Percentiles rank a stretch among this genome's conserved stretches.
Evolutionary conservation across 2,888 invertebrate species (phyloP).

Genomic region (Drosophila borealis): DNA sequence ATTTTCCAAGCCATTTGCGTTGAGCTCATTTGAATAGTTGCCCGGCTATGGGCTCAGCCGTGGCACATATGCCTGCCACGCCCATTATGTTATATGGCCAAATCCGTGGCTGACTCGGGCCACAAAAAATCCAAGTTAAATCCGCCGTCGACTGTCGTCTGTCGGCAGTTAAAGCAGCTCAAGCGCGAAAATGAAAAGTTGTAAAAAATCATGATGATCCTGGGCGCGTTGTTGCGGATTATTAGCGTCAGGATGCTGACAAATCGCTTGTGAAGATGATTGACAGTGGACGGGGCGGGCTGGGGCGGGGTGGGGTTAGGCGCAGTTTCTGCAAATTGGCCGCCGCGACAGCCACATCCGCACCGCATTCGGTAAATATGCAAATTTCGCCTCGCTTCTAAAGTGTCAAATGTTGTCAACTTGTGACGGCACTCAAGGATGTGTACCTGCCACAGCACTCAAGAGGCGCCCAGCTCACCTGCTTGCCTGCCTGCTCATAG

Average conservation of each 20-base stretch:
- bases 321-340: slow-evolving; percentile 39
- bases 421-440: slow-evolving; percentile 44
- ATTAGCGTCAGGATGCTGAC: slow-evolving; percentile 75
- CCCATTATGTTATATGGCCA: neutral
- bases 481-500: slow-evolving; percentile 8
- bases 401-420: slow-evolving; percentile 57
- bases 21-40: slow-evolving; percentile 67
- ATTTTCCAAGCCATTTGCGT: slow-evolving; percentile 75
- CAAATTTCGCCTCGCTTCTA: slow-evolving; percentile 36
- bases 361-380: slow-evolving; percentile 39
- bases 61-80: slow-evolving; percentile 32
- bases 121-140: slow-evolving; percentile 11
- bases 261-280: slow-evolving; percentile 79
- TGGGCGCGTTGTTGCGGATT: slow-evolving; percentile 65
- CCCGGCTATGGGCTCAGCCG: slow-evolving; percentile 2
- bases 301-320: neutral
- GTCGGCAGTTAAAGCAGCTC: slow-evolving; percentile 70
- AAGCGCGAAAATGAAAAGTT: slow-evolving; percentile 79
- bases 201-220: slow-evolving; percentile 76
- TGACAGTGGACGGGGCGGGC: slow-evolving; percentile 47
- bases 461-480: neutral
- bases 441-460: slow-evolving; percentile 35
- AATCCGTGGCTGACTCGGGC: slow-evolving; percentile 7
- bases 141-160: slow-evolving; percentile 15
- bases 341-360: slow-evolving; percentile 1